Conservation (phyloP, 2,888 invertebrate species). For the Eurois occulta region DNA sequence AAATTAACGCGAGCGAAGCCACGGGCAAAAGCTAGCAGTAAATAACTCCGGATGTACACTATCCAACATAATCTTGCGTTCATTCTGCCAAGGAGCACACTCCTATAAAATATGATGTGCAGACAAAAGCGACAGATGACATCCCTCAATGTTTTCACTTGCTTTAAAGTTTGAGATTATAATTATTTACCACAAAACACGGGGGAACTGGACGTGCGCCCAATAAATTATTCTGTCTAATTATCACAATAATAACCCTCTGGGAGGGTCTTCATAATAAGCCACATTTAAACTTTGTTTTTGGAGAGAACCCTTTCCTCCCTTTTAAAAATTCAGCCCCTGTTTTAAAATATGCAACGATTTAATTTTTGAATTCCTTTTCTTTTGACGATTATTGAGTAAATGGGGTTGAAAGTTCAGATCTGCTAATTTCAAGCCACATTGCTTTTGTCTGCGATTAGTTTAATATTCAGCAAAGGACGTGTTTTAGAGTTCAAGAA, state of each 20-base stretch:
- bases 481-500: slow-evolving; percentile 8
- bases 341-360: slow-evolving; percentile 40
- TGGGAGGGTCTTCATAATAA: slow-evolving; percentile 71
- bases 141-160: slow-evolving; percentile 6
- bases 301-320: slow-evolving; percentile 31
- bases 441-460: slow-evolving; percentile 14
- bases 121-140: slow-evolving; percentile 26
- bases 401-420: slow-evolving; percentile 17
- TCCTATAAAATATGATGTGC: background rate
- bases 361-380: slow-evolving; percentile 36
- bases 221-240: slow-evolving; percentile 76
- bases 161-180: slow-evolving; percentile 38
- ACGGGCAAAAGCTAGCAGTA: no score
- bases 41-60: no score
- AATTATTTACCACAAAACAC: slow-evolving; percentile 64
- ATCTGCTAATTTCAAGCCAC: slow-evolving; percentile 34
- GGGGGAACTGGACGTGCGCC: slow-evolving; percentile 44
- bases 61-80: no score
- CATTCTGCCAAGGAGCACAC: no score
- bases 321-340: slow-evolving; percentile 39
- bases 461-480: slow-evolving; percentile 11
- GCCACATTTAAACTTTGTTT: slow-evolving; percentile 72
- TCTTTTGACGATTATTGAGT: slow-evolving; percentile 36
- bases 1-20: no score
- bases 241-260: slow-evolving; percentile 80